phyloP scores from a whole-genome alignment of 2,888 invertebrate species.

The Diabrotica balteata region DNA sequence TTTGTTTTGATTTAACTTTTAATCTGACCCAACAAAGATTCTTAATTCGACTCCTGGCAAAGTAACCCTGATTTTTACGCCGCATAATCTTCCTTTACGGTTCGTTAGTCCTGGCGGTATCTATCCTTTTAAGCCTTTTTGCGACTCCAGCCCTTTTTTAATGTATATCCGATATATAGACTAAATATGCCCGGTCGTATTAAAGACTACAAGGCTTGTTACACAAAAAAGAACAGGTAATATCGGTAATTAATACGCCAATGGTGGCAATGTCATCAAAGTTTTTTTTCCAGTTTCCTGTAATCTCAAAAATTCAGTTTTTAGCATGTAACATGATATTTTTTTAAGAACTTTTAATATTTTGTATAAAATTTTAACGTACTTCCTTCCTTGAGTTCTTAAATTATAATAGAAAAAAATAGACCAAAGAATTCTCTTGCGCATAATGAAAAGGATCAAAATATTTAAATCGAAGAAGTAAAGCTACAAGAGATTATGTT shows the following conservation, averaged over 20 bases:
- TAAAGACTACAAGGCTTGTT: slow-evolving; percentile 8
- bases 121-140: slow-evolving; percentile 26
- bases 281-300: too few species aligned
- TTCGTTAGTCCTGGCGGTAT: slow-evolving; percentile 24
- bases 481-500: too few species aligned
- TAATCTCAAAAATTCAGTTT: too few species aligned
- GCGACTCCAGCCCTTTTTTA: slow-evolving; percentile 15
- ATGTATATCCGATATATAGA: slow-evolving; percentile 11
- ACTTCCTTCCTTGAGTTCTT: too few species aligned
- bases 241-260: background rate
- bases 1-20: slow-evolving; percentile 24
- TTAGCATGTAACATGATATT: too few species aligned
- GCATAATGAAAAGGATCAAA: too few species aligned
- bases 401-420: too few species aligned
- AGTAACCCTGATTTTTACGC: slow-evolving; percentile 34
- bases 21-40: slow-evolving; percentile 35
- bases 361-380: too few species aligned
- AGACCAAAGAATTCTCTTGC: too few species aligned
- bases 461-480: too few species aligned
- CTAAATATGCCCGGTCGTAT: slow-evolving; percentile 8
- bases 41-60: slow-evolving; percentile 35
- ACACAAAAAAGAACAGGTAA: background rate
- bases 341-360: too few species aligned
- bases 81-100: slow-evolving; percentile 28
- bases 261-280: too few species aligned